Conservation (phyloP, 37 sponge, comb jelly and placozoan genomes). For the Aplysina aerophoba region DNA sequence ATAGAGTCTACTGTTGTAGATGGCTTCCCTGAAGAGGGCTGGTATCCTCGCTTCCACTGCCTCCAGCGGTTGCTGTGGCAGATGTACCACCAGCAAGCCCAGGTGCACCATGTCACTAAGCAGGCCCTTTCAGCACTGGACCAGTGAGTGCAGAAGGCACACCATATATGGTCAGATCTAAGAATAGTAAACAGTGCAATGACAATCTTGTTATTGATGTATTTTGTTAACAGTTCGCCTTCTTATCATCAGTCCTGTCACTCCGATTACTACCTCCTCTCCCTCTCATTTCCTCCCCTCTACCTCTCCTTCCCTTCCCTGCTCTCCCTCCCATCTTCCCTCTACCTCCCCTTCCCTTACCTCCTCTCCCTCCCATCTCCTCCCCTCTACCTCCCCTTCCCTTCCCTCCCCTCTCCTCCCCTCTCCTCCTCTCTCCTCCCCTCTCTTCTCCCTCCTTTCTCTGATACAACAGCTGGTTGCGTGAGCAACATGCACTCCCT, state of each 20-base stretch:
- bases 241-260: background rate
- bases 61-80: constrained; percentile 1
- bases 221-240: background rate
- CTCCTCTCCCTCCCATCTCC: background rate
- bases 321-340: background rate
- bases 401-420: background rate
- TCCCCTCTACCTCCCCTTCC: no score
- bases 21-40: constrained; percentile 22
- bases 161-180: background rate
- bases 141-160: constrained; percentile 23
- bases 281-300: constrained; percentile 1
- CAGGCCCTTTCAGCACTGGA: constrained; percentile 64
- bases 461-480: constrained; percentile 52
- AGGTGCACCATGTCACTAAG: constrained; percentile 60
- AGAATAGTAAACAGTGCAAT: background rate
- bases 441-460: background rate
- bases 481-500: constrained; percentile 63
- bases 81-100: constrained; percentile 23
- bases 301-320: no score
- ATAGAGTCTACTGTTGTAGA: constrained; percentile 40
- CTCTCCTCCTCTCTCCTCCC: background rate
- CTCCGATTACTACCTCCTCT: constrained; percentile 28
- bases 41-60: constrained; percentile 53
- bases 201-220: background rate
- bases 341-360: background rate